Conservation (phyloP, 1,140 invertebrate species). For the Anastatus disparis region DNA sequence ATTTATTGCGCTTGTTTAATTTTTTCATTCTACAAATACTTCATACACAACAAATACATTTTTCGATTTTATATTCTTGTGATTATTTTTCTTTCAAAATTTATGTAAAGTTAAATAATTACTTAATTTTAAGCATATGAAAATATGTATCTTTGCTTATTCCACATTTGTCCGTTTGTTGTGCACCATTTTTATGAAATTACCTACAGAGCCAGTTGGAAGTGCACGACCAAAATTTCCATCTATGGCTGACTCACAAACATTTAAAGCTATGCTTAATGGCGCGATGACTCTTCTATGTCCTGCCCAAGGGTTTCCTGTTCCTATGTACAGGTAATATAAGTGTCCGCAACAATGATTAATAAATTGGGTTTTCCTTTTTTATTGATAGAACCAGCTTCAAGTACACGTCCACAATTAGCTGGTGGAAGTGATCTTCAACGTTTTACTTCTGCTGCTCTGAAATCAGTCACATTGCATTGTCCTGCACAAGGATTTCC, state of each 20-base stretch:
- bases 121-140: too few relatives aligned
- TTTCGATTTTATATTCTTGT: not conserved
- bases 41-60: too few relatives aligned
- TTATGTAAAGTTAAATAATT: too few relatives aligned
- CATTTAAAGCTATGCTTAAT: constrained; percentile 58
- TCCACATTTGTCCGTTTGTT: too few relatives aligned
- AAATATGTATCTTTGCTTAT: too few relatives aligned
- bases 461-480: constrained; percentile 64
- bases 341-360: not conserved
- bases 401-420: constrained; percentile 59
- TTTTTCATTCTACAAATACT: too few relatives aligned
- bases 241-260: constrained; percentile 60
- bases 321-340: constrained; percentile 72
- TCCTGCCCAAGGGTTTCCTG: constrained; percentile 75
- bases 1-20: too few relatives aligned
- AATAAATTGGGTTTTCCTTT: not conserved
- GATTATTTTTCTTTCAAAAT: not conserved
- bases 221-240: constrained; percentile 65
- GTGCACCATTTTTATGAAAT: constrained; percentile 18
- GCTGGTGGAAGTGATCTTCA: constrained; percentile 61
- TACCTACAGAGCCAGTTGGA: constrained; percentile 58
- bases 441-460: constrained; percentile 53
- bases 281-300: constrained; percentile 69
- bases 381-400: constrained; percentile 67
- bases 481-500: constrained; percentile 73